Evolutionary conservation across 2,797 vertebrate genomes (phyloP), one percentile per base, ranked within the genome.

Genomic region (Xiphophorus birchmanni): DNA sequence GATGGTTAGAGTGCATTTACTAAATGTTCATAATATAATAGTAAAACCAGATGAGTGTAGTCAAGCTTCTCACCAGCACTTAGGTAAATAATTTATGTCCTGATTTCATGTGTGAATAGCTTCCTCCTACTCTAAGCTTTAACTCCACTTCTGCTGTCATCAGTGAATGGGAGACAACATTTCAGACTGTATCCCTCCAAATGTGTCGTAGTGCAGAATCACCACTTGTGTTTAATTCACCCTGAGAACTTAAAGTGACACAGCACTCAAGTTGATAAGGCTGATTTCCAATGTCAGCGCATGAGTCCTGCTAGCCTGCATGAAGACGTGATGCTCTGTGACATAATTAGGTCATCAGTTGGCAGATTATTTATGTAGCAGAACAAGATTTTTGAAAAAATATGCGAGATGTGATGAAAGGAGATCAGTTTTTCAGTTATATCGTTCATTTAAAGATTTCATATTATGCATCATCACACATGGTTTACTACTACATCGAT

Each of bases 321-420:
- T 72, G 73, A 67, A 40, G 82, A 76, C 47, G 71, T 90, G 88
- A 93, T 88, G 52, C 47, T 60, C 73, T 84, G 56, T 88, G 93
- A 90, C 93, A 90, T 86, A 93, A 91, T 90, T 85, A 86, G 93
- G 91, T 85, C 94, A 90, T 80, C 82, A 63, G 82, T 88, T 83
- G 81, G 83, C 84, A 82, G 85, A 82, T 90, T 88, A 83, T 78
- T 92, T 85, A 90, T 88, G 79, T 88, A 87, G 87, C 80, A 77
- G 23, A 84, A 84, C 50, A 54, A 81, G 86, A 82, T 87, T 26
- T 17, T 15, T 17, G n/a, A 35, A 76, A 82, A 73, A 79, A 37
- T 72, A 75, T 32, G 26, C 29, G 13, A 67, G 35, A 67, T 67
- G 13, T 69, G 21, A 26, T 26, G 65, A 26, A n/a, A 11, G 21